Evolutionary conservation across 2,888 invertebrate species (phyloP).

Genomic region (Nephrotoma guestfalica): DNA sequence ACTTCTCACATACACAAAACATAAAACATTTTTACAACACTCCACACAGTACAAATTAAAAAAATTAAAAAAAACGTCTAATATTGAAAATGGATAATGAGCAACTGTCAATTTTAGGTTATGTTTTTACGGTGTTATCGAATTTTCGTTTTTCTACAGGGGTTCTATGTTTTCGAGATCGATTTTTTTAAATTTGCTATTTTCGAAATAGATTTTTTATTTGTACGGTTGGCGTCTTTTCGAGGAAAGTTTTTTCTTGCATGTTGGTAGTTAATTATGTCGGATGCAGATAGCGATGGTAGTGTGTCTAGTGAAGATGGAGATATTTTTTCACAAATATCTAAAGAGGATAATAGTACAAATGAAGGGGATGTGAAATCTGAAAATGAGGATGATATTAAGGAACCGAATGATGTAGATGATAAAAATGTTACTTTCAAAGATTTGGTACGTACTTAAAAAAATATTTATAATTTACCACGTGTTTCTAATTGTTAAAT

Average conservation of each 20-base stretch:
- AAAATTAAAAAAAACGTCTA: not conserved
- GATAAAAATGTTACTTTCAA: constrained; percentile 35
- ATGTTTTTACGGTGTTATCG: not conserved
- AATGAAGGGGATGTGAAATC: not conserved
- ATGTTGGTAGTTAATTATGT: not conserved
- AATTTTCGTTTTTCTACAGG: not conserved
- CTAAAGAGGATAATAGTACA: constrained; percentile 12
- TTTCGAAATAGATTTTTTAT: not conserved
- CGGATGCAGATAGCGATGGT: not conserved
- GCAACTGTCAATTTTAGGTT: not conserved
- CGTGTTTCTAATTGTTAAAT: constrained; percentile 12
- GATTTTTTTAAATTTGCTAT: not conserved
- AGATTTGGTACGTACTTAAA: constrained; percentile 38
- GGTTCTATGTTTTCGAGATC: not conserved
- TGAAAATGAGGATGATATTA: not conserved
- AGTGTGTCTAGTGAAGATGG: constrained; percentile 5
- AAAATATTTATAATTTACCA: not conserved
- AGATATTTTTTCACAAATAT: not conserved
- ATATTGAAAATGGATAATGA: not conserved
- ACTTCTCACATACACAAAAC: constrained; percentile 1
- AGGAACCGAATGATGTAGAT: constrained; percentile 6
- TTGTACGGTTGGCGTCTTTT: not conserved
- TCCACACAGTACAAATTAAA: not conserved
- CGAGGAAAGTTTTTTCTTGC: not conserved
- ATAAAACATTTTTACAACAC: not conserved